These are phyloP conservation scores for Aphidius colemani DNA, from an alignment of 2,888 invertebrate genomes.

Conservation along the genomic window DNA sequence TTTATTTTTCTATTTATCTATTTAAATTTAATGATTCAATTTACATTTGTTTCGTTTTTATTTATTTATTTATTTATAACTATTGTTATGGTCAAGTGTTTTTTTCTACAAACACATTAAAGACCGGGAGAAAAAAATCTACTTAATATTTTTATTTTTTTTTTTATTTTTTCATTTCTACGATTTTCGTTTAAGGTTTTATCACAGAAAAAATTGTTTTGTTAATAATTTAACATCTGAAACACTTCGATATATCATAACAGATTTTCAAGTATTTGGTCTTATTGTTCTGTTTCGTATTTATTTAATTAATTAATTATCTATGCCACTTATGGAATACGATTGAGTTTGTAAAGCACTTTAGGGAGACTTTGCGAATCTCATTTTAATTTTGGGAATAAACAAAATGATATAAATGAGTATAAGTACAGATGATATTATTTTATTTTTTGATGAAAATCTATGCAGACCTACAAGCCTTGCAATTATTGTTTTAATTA, in stretches of 20 bases:
- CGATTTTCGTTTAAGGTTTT: conserved; percentile 45
- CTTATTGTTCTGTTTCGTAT: conserved; percentile 24
- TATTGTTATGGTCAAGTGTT: not conserved
- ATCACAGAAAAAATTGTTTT: conserved; percentile 57
- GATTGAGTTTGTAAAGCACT: conserved; percentile 55
- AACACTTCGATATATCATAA: not conserved
- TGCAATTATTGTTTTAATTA: conserved; percentile 24
- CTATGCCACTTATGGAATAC: conserved; percentile 42
- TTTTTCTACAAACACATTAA: conserved; percentile 34
- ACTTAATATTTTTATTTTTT: not conserved
- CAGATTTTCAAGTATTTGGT: conserved; percentile 11
- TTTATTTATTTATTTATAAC: too few species aligned
- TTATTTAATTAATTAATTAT: conserved; percentile 20
- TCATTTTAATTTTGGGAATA: conserved; percentile 40
- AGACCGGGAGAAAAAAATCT: conserved; percentile 12
- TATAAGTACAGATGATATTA: conserved; percentile 2
- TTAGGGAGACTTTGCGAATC: conserved; percentile 54
- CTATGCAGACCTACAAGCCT: conserved; percentile 2
- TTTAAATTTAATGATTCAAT: too few species aligned
- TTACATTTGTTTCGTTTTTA: too few species aligned
- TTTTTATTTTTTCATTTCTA: conserved; percentile 26
- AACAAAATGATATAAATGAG: not conserved
- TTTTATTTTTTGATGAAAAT: not conserved
- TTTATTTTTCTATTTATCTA: too few species aligned
- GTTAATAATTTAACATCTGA: conserved; percentile 43